Conservation (phyloP, 2,113 vertebrate species). For the Percina caprodes region DNA sequence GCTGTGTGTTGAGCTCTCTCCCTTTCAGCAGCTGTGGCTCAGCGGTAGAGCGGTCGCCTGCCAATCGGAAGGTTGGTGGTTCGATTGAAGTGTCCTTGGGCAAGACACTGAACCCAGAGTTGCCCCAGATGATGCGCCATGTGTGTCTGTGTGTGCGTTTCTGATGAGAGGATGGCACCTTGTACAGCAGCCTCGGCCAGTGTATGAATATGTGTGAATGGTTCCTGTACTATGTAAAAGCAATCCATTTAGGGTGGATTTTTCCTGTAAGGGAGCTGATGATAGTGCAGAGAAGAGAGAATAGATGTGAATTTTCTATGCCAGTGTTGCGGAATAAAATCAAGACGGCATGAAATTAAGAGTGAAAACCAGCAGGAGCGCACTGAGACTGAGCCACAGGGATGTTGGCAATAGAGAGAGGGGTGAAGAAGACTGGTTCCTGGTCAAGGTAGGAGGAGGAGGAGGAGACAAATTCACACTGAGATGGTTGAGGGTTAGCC, state of each 20-base stretch:
- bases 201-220: no score
- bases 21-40: no score
- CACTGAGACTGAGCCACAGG: conserved; percentile 38
- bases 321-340: neutral
- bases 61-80: no score
- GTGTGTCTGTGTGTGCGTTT: no score
- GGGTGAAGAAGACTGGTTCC: conserved; percentile 57
- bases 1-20: no score
- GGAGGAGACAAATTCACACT: neutral
- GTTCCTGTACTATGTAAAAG: no score
- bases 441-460: conserved; percentile 11
- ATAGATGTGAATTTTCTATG: neutral
- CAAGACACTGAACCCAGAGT: no score
- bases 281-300: neutral
- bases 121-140: no score
- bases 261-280: conserved; percentile 16
- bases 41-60: no score
- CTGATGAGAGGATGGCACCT: no score
- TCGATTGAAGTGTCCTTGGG: no score
- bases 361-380: neutral
- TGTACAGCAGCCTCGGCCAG: no score
- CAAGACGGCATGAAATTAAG: neutral
- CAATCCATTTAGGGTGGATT: conserved; percentile 2
- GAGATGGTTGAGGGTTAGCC: conserved; percentile 16
- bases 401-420: conserved; percentile 58